phyloP scores from a whole-genome alignment of 2,888 invertebrate species.

The Nemotelus nigrinus region DNA sequence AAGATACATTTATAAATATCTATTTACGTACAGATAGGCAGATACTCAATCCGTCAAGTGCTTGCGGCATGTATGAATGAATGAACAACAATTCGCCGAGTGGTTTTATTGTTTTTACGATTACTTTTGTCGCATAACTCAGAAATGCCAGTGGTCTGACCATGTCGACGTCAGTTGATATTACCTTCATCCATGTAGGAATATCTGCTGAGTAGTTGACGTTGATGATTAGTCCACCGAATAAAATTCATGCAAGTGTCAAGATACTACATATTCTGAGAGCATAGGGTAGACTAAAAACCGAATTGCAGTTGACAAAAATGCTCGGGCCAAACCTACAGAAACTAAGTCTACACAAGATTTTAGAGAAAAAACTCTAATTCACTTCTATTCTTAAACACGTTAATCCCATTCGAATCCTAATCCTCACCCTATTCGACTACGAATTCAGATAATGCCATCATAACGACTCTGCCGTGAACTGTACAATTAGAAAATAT shows the following conservation, averaged over 20 bases:
- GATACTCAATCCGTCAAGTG: constrained; percentile 28
- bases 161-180: constrained; percentile 13
- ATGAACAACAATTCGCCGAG: constrained; percentile 12
- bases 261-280: background rate
- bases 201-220: background rate
- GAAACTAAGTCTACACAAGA: background rate
- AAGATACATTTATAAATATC: background rate
- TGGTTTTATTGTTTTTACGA: constrained; percentile 4
- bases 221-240: background rate
- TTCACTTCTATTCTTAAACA: background rate
- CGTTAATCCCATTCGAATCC: background rate
- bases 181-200: background rate
- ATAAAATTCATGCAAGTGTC: background rate
- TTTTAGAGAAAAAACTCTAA: no score
- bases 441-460: background rate
- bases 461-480: background rate
- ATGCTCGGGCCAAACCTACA: background rate
- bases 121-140: background rate
- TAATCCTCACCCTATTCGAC: background rate
- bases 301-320: background rate
- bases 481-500: constrained; percentile 40
- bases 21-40: background rate
- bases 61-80: constrained; percentile 34
- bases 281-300: background rate
- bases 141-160: background rate